A percentile compares a stretch with the other conserved stretches of the same genome.
Evolutionary conservation across 2,888 invertebrate genomes (phyloP).

Genomic region (Osedax frankpressi): DNA sequence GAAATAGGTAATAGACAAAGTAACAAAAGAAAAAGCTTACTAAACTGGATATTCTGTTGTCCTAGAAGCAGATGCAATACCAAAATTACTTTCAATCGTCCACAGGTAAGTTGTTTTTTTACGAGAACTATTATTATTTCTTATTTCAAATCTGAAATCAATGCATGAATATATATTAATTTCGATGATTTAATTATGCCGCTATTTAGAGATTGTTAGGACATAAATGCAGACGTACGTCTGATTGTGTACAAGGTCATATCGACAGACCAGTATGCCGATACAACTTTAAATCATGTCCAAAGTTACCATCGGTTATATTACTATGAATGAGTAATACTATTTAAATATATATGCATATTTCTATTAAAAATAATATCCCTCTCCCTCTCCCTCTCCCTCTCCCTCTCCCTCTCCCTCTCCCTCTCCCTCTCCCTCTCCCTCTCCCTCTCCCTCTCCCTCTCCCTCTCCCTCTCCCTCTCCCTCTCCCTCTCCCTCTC

Average conservation of each 20-base stretch:
- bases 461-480: too few relatives aligned
- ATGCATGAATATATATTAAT: background rate
- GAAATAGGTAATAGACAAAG: too few relatives aligned
- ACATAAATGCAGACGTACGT: constrained; percentile 26
- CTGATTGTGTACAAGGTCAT: constrained; percentile 28
- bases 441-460: too few relatives aligned
- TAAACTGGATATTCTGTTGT: constrained; percentile 30
- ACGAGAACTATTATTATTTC: background rate
- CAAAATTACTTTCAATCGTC: constrained; percentile 25
- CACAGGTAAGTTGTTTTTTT: background rate
- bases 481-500: too few relatives aligned
- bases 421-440: too few relatives aligned
- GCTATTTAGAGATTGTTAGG: constrained; percentile 27
- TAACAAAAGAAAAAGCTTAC: too few relatives aligned
- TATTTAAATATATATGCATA: too few relatives aligned
- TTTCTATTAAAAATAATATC: too few relatives aligned
- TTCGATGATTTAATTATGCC: background rate
- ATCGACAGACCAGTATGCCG: constrained; percentile 25
- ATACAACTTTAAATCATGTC: constrained; percentile 25
- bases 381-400: too few relatives aligned
- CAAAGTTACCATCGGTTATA: constrained; percentile 25
- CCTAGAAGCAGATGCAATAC: constrained; percentile 26
- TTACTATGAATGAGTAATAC: too few relatives aligned
- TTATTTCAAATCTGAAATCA: background rate
- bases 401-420: too few relatives aligned